A percentile compares a stretch with the other conserved stretches of the same genome.
phyloP scores from a whole-genome alignment of 1,140 invertebrate species.

The Drosophila repleta region DNA sequence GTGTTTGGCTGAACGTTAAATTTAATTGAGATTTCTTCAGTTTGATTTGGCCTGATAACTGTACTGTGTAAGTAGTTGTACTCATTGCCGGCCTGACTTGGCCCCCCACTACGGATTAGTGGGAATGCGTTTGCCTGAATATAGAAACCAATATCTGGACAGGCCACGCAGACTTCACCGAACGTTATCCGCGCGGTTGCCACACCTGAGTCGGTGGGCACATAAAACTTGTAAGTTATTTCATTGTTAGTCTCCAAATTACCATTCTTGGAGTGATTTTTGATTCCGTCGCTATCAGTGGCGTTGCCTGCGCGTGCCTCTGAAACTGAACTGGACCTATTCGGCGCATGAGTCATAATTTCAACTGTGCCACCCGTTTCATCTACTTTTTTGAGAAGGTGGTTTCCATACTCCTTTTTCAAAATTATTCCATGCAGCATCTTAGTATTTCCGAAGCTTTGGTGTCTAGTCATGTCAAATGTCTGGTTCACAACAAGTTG shows the following conservation, averaged over 20 bases:
- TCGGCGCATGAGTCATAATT: too few relatives aligned
- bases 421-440: too few relatives aligned
- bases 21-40: conserved; percentile 65
- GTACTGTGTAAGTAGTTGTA: conserved; percentile 61
- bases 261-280: background rate
- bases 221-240: conserved; percentile 84
- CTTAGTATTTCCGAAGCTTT: too few relatives aligned
- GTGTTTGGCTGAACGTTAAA: conserved; percentile 86
- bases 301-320: too few relatives aligned
- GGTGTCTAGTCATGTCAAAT: too few relatives aligned
- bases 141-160: conserved; percentile 68
- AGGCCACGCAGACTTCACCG: conserved; percentile 57
- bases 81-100: conserved; percentile 37
- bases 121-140: conserved; percentile 75
- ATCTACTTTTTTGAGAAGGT: too few relatives aligned
- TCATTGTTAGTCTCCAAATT: conserved; percentile 49
- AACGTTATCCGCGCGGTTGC: conserved; percentile 67
- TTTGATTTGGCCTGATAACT: conserved; percentile 69
- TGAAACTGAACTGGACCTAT: too few relatives aligned
- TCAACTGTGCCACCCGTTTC: too few relatives aligned
- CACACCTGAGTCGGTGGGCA: conserved; percentile 73
- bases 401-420: too few relatives aligned
- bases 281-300: too few relatives aligned
- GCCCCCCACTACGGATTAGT: conserved; percentile 2
- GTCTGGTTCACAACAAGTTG: too few relatives aligned